A percentile compares a stretch with the other conserved stretches of the same genome.
Evolutionary conservation across 2,113 vertebrate genomes (phyloP).

Genomic region (Corythornis madagascariensis): DNA sequence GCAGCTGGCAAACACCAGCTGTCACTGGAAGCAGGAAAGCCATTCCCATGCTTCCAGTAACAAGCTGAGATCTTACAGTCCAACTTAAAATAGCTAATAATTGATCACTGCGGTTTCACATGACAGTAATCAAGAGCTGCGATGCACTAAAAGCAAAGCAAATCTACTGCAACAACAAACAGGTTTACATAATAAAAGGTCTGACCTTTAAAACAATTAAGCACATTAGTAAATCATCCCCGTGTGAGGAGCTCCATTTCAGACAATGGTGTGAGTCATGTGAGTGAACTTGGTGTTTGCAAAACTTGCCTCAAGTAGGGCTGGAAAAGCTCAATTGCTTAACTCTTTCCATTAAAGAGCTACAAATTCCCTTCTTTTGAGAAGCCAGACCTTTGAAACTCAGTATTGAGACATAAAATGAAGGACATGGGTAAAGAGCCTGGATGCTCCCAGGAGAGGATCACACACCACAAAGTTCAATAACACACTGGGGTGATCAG

Average conservation of each 20-base stretch:
- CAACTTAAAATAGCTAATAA: neutral
- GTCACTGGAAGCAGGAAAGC: neutral
- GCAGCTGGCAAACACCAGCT: neutral
- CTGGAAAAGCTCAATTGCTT: neutral
- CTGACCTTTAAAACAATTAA: conserved; percentile 56
- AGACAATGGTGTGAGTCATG: conserved; percentile 57
- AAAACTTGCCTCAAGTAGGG: neutral
- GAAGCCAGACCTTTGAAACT: neutral
- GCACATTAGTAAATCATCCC: conserved; percentile 29
- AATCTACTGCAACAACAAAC: neutral
- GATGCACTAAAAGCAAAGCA: neutral
- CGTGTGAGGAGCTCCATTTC: conserved; percentile 5
- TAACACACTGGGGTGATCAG: neutral
- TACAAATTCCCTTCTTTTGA: neutral
- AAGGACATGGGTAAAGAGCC: neutral
- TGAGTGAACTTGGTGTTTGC: neutral
- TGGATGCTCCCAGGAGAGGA: neutral
- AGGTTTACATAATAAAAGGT: conserved; percentile 47
- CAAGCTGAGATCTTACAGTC: neutral
- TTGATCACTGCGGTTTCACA: neutral
- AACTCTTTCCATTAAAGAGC: neutral
- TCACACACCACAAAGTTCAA: neutral
- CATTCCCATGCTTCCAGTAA: neutral
- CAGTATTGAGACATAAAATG: neutral
- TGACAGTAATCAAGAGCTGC: neutral